Base-by-base conservation (phyloP, 2,113 vertebrate species). In the Pogona vitticeps region DNA sequence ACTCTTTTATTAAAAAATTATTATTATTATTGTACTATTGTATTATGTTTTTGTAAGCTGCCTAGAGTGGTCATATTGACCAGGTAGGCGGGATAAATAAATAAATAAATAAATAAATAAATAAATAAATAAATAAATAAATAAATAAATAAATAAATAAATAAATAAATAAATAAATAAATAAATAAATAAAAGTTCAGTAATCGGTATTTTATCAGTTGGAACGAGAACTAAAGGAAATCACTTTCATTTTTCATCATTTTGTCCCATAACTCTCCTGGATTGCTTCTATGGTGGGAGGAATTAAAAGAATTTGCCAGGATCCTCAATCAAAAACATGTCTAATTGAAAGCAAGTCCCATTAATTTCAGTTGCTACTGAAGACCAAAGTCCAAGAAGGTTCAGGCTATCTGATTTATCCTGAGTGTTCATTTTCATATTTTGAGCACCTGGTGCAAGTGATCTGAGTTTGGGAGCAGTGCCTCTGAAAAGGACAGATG, bases 151-250 rank as follows among this genome's bases (percentile, higher is more conserved):
- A n/a, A n/a, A n/a, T n/a, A n/a, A n/a, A n/a, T n/a, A n/a, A n/a
- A n/a, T n/a, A n/a, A n/a, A n/a, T n/a, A n/a, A n/a, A n/a, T n/a
- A n/a, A n/a, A n/a, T n/a, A n/a, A n/a, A n/a, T n/a, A n/a, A n/a
- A n/a, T n/a, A n/a, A n/a, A n/a, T n/a, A n/a, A n/a, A n/a, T n/a
- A n/a, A n/a, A n/a, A 63, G 61, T 63, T 63, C 46, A 52, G 46
- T 52, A 52, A 6, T 52, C 46, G 10, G 10, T 52, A 52, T 10
- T 52, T 90, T 84, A 90, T 77, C 67, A 86, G 56, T 91, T 86
- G 88, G 89, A 91, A 68, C 70, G 33, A 80, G 0, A 91, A 76
- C 89, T 92, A 82, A 92, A 91, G 93, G 59, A 71, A 91, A 91
- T 82, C 87, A 88, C 26, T 70, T 88, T 26, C 84, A 82, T 67